phyloP scores from a whole-genome alignment of 2,888 invertebrate genomes.

The Drosophila barbarae region DNA sequence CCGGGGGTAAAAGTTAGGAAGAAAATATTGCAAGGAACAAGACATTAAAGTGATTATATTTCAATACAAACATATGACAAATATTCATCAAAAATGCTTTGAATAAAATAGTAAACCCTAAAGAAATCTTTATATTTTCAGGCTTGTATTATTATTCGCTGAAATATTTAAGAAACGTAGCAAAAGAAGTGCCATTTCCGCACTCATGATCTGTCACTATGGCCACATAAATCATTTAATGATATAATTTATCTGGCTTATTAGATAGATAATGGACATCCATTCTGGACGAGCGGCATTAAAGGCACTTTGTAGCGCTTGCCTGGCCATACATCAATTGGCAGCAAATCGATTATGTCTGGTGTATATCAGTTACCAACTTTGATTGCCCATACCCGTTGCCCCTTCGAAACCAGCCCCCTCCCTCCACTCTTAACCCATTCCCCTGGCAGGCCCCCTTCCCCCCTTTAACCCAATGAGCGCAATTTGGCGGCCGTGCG shows the following conservation, averaged over 20 bases:
- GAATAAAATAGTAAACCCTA: neutral
- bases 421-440: neutral
- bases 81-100: neutral
- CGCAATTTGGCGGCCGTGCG: conserved; percentile 52
- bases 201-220: conserved; percentile 3
- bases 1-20: neutral
- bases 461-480: conserved; percentile 16
- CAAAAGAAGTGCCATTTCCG: neutral
- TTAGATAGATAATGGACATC: neutral
- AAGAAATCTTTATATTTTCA: no score
- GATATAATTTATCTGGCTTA: conserved; percentile 9
- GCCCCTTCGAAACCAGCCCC: neutral
- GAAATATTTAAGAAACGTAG: neutral
- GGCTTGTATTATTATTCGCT: neutral
- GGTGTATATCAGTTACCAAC: conserved; percentile 33
- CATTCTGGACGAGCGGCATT: conserved; percentile 2
- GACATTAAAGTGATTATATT: neutral
- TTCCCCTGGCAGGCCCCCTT: neutral
- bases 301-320: conserved; percentile 16
- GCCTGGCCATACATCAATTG: conserved; percentile 31
- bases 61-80: no score
- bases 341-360: conserved; percentile 36
- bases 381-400: conserved; percentile 16
- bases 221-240: conserved; percentile 6
- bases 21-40: neutral